Evolutionary conservation across 23 tunicate genomes (phyloP).

Genomic region (Ascidia mentula): DNA sequence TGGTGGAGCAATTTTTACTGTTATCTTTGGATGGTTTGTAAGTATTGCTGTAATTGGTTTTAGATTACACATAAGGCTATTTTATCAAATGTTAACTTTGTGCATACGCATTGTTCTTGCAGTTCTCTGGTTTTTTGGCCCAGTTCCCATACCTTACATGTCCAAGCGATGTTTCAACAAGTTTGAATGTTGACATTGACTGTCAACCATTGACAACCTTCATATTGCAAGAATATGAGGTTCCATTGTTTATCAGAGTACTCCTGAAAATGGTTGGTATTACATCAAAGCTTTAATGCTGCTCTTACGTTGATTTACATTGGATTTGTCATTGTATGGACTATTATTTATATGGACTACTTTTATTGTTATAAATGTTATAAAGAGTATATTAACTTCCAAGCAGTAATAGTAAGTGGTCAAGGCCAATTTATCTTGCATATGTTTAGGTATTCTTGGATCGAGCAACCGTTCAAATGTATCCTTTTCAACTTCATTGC

Average conservation of each 20-base stretch:
- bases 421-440: no score
- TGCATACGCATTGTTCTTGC: neutral
- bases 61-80: no score
- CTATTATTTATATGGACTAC: no score
- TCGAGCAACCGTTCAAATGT: constrained; percentile 18
- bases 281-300: no score
- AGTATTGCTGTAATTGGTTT: no score
- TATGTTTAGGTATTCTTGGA: constrained; percentile 31
- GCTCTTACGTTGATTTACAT: no score
- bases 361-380: no score
- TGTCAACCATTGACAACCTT: constrained; percentile 67
- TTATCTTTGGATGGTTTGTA: constrained; percentile 93
- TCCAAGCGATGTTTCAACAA: constrained; percentile 54
- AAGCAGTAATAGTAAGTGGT: no score
- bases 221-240: constrained; percentile 38
- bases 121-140: constrained; percentile 71
- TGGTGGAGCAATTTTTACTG: constrained; percentile 92
- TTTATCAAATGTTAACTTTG: neutral
- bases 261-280: constrained; percentile 66
- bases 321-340: no score
- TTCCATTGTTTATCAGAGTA: constrained; percentile 76
- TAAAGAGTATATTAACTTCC: no score
- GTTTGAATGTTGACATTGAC: constrained; percentile 39
- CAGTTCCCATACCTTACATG: constrained; percentile 76
- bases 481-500: constrained; percentile 90